Evolutionary conservation across 2,113 vertebrate genomes (phyloP).

Genomic region (Forbesichthys agassizii): DNA sequence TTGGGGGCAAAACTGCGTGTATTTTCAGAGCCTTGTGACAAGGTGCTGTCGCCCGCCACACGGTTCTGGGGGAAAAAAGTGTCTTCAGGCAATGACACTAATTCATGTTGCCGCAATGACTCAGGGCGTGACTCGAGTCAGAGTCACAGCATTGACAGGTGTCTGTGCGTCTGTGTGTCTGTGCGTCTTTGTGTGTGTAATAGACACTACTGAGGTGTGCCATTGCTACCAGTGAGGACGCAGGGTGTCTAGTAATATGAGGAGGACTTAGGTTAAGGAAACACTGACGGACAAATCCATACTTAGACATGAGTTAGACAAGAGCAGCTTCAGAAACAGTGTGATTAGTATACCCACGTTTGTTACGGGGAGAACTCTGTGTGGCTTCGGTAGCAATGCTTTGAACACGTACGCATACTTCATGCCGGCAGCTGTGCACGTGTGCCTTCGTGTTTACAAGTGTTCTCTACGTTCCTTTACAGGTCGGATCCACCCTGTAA

Average conservation of each 20-base stretch:
- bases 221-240: not conserved
- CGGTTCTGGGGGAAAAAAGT: slow-evolving; percentile 40
- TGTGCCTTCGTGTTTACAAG: not conserved
- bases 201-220: too few relatives aligned
- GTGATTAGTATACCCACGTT: not conserved
- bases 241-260: not conserved
- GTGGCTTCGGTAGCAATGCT: not conserved
- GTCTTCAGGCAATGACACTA: slow-evolving; percentile 42
- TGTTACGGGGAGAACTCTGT: not conserved
- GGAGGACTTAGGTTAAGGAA: not conserved
- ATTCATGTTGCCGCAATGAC: slow-evolving; percentile 33
- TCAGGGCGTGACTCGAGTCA: slow-evolving; percentile 26
- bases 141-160: not conserved
- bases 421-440: not conserved
- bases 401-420: too few relatives aligned
- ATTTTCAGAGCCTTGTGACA: slow-evolving; percentile 53
- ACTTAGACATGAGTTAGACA: not conserved
- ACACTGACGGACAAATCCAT: not conserved
- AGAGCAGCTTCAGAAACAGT: not conserved
- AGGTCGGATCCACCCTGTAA: not conserved
- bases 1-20: slow-evolving; percentile 19
- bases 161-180: not conserved
- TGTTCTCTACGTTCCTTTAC: not conserved
- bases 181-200: not conserved
- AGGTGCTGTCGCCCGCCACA: slow-evolving; percentile 34